These are phyloP conservation scores for Centropus bengalensis DNA, from an alignment of 2,113 vertebrate genomes.

Conservation along the genomic window DNA sequence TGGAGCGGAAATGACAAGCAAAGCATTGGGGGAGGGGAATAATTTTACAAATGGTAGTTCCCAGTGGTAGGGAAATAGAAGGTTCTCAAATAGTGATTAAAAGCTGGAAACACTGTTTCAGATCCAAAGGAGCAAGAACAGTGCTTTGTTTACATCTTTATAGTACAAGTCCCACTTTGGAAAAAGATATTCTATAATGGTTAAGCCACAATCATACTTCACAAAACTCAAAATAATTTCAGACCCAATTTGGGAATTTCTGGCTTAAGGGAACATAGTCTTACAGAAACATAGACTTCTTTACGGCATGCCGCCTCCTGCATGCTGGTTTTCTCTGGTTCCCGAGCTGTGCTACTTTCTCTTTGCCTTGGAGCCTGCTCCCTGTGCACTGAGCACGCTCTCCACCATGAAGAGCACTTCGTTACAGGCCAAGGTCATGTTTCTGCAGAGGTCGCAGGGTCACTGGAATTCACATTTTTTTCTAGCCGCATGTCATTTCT, in stretches of 20 bases:
- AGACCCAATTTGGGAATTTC: background rate
- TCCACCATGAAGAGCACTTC: background rate
- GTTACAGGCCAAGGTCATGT: constrained; percentile 27
- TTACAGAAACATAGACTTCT: background rate
- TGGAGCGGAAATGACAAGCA: background rate
- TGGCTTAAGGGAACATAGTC: background rate
- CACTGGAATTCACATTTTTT: constrained; percentile 54
- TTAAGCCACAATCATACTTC: background rate
- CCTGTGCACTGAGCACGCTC: background rate
- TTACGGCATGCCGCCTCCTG: background rate
- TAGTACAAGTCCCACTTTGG: background rate
- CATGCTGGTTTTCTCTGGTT: background rate
- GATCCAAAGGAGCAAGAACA: background rate
- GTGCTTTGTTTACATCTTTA: background rate
- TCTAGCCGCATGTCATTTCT: constrained; percentile 58
- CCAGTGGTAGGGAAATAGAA: background rate
- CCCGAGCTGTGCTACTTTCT: background rate
- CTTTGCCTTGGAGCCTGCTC: background rate
- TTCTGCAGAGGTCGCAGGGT: constrained; percentile 34
- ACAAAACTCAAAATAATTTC: background rate
- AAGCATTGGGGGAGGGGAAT: background rate
- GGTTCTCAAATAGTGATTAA: background rate
- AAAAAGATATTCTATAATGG: background rate
- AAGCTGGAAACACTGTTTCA: background rate
- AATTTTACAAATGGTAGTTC: background rate